A percentile compares a stretch with the other conserved stretches of the same genome.
These are phyloP conservation scores for Ispidina picta DNA, from an alignment of 2,797 vertebrate species.

Conservation along the genomic window DNA sequence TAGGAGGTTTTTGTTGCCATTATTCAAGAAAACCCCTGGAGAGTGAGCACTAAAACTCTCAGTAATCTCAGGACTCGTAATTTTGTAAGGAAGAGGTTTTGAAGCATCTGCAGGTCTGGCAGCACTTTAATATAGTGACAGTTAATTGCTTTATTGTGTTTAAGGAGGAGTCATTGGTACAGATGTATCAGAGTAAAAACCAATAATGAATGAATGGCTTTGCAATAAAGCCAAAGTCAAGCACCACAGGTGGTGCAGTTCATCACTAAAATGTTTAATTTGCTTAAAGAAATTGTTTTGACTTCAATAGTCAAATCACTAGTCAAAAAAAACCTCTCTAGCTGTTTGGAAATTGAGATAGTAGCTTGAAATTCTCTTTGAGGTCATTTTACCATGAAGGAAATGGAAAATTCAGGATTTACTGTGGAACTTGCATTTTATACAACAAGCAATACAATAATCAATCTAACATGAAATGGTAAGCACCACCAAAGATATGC, in stretches of 20 bases:
- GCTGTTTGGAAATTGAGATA: neutral
- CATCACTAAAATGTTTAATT: neutral
- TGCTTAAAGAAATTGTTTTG: neutral
- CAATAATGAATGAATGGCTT: neutral
- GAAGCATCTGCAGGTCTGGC: neutral
- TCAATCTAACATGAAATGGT: neutral
- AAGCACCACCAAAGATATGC: neutral
- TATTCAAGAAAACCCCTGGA: neutral
- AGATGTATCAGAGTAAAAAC: neutral
- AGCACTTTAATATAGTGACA: neutral
- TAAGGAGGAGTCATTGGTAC: neutral
- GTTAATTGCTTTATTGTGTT: neutral
- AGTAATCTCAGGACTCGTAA: neutral
- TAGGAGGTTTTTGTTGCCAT: neutral
- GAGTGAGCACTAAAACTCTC: neutral
- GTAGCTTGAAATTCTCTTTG: neutral
- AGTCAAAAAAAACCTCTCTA: neutral
- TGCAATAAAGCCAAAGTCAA: neutral
- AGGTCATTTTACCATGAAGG: neutral
- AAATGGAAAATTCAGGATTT: neutral
- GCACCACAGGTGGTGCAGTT: fast-evolving
- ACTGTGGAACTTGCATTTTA: neutral
- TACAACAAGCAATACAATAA: neutral
- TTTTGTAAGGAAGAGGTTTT: neutral
- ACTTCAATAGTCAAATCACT: neutral